Evolutionary conservation across 1,140 invertebrate genomes (phyloP), one percentile per base, ranked within the genome.

Genomic region (Temnothorax longispinosus): DNA sequence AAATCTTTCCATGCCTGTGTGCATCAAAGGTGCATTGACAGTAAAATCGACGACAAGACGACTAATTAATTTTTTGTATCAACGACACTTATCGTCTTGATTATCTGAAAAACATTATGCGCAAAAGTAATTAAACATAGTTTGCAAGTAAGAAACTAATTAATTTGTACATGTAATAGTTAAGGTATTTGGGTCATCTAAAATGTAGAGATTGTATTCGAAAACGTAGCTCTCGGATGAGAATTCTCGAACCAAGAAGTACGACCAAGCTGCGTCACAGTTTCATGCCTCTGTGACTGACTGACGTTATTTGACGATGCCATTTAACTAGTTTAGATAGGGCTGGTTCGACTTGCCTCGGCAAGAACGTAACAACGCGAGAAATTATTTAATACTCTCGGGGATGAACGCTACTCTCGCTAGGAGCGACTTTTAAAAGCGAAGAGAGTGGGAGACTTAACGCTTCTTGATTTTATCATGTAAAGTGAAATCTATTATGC

Each of bases 301-400:
- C 76, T 47, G 44, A 65, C 44, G 44, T 18, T 50, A 65, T 65
- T 65, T 65, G 41, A 78, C 60, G 60, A 52, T 38, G 60, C 32
- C 32, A 52, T 78, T 78, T 65, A 78, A 78, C 41, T 52, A 80
- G 60, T 50, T 52, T 52, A 80, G 60, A 67, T 67, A 38, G 60
- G n/a, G n/a, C 27, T 80, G 76, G 47, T 67, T 80, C 32, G 44
- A 50, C 21, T 78, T 78, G 60, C n/a, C 27, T 81, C 78, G 35
- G 7, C 54, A 82, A 72, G 47, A 82, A 56, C 35, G 38, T 69
- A 82, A 72, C 67, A 82, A 72, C 54, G 65, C 67, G 62, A 71
- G 67, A 82, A 82, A 58, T 82, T 82, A 82, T 71, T 69, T 71
- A 82, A 69, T 82, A 27, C 50, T 32, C 67, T 0, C 50, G 78